A percentile compares a stretch with the other conserved stretches of the same genome.
Evolutionary conservation across 1,140 invertebrate genomes (phyloP).

Genomic region (Andrena cerasifolii): DNA sequence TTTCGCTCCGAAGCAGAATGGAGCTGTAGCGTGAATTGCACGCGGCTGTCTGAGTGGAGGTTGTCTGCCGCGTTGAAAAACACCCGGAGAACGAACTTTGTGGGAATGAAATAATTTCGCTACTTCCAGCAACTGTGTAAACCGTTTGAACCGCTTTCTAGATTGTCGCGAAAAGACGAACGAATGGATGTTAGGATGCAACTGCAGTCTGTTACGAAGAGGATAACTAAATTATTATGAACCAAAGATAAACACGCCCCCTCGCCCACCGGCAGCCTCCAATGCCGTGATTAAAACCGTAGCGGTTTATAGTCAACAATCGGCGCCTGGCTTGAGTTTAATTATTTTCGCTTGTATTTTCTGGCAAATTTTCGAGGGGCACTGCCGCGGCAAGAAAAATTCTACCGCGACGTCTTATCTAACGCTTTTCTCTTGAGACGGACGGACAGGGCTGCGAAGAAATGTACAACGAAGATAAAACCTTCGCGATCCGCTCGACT

Average conservation of each 20-base stretch:
- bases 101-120: too few species aligned
- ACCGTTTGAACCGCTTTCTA: too few species aligned
- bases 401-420: background rate
- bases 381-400: background rate
- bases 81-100: too few species aligned
- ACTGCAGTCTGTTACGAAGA: too few species aligned
- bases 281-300: slow-evolving; percentile 18
- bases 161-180: too few species aligned
- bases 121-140: too few species aligned
- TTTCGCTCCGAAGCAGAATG: background rate
- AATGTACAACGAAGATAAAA: slow-evolving; percentile 21
- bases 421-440: background rate
- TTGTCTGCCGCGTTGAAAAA: too few species aligned
- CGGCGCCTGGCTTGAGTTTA: slow-evolving; percentile 1
- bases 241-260: too few species aligned
- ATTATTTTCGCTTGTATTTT: slow-evolving; percentile 23
- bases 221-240: too few species aligned
- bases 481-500: background rate
- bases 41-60: background rate
- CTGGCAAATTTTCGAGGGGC: background rate
- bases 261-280: too few species aligned
- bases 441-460: background rate
- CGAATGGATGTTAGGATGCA: too few species aligned
- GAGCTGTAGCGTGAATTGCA: too few species aligned
- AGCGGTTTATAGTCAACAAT: background rate